Percentiles rank a stretch among this genome's conserved stretches.
These are phyloP conservation scores for Sceloporus undulatus DNA, from an alignment of 2,113 vertebrate species.

Conservation along the genomic window DNA sequence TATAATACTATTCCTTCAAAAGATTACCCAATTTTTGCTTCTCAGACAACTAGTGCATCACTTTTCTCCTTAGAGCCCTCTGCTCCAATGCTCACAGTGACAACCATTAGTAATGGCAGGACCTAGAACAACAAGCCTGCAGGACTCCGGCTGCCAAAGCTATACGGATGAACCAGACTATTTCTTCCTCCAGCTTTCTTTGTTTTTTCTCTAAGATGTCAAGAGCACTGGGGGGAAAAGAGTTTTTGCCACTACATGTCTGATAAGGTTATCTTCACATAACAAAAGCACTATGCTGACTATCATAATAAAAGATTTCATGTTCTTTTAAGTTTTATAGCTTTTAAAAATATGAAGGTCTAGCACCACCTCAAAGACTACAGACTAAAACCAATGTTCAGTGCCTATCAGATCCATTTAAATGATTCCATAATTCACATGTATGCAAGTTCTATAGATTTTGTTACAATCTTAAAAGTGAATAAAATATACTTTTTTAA, in stretches of 20 bases:
- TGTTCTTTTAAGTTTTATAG: background rate
- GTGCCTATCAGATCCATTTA: too few relatives aligned
- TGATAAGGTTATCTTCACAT: background rate
- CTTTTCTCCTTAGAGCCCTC: slow-evolving; percentile 10
- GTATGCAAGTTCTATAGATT: too few relatives aligned
- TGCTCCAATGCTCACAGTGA: slow-evolving; percentile 10
- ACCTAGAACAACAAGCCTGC: background rate
- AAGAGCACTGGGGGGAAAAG: slow-evolving; percentile 16
- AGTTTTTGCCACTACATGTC: background rate
- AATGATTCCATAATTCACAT: too few relatives aligned
- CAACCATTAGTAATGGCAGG: slow-evolving; percentile 31
- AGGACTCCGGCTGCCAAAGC: slow-evolving; percentile 13
- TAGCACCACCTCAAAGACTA: background rate
- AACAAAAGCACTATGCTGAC: background rate
- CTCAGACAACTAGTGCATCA: slow-evolving; percentile 25
- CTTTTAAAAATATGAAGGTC: slow-evolving; percentile 22
- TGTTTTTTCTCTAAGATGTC: background rate
- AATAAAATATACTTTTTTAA: background rate
- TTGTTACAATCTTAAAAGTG: too few relatives aligned
- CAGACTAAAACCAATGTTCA: too few relatives aligned
- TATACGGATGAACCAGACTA: background rate
- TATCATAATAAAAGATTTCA: background rate
- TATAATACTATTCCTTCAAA: slow-evolving; percentile 55
- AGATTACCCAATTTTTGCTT: slow-evolving; percentile 62
- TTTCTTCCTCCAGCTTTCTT: slow-evolving; percentile 29